Evolutionary conservation across 2,113 vertebrate species (phyloP).

Genomic region (Ammodramus savannarum): DNA sequence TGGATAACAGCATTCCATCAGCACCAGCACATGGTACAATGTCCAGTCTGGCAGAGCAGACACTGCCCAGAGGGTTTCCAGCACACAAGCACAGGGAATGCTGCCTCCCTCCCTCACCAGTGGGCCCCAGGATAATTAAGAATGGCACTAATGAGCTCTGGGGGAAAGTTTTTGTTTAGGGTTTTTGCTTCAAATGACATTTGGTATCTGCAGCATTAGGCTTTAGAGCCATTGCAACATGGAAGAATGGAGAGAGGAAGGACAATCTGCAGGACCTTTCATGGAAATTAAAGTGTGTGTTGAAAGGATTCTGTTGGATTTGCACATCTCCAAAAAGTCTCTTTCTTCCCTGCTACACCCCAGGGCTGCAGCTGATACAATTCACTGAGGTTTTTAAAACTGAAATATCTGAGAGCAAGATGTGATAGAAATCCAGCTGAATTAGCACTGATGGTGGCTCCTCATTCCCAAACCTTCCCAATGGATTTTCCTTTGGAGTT

Average conservation of each 20-base stretch:
- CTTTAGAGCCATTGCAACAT: neutral
- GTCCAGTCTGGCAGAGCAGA: neutral
- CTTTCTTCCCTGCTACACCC: neutral
- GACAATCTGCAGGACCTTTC: neutral
- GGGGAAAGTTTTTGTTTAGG: neutral
- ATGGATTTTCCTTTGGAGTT: neutral
- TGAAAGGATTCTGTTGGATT: neutral
- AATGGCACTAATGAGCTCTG: conserved; percentile 30
- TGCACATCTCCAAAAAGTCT: neutral
- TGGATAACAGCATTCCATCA: neutral
- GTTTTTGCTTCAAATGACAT: neutral
- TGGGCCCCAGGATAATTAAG: conserved; percentile 45
- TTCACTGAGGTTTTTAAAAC: neutral
- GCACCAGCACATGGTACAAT: neutral
- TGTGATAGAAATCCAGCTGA: neutral
- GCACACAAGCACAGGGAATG: neutral
- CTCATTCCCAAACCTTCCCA: neutral
- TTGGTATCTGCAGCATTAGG: neutral
- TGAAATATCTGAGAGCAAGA: neutral
- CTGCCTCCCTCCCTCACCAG: neutral
- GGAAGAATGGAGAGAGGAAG: neutral
- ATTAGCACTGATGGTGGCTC: neutral
- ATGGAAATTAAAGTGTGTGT: neutral
- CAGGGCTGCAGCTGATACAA: neutral
- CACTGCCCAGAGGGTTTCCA: neutral